phyloP scores from a whole-genome alignment of 2,113 vertebrate genomes.

The Sphaerodactylus townsendi region DNA sequence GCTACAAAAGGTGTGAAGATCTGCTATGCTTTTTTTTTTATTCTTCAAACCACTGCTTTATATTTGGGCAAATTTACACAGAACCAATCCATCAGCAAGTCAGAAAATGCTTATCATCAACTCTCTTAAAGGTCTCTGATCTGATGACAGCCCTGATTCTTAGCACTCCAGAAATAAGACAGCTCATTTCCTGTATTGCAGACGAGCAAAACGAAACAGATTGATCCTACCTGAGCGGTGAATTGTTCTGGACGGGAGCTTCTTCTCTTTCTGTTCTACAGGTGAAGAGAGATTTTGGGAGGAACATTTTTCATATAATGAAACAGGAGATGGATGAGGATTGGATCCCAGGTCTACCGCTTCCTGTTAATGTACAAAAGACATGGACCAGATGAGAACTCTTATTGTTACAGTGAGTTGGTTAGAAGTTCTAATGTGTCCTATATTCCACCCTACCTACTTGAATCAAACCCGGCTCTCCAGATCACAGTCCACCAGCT shows the following conservation, averaged over 20 bases:
- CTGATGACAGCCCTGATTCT: not conserved
- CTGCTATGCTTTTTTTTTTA: no score
- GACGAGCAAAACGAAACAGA: not conserved
- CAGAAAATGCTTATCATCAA: not conserved
- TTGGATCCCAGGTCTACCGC: constrained; percentile 80
- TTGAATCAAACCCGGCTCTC: not conserved
- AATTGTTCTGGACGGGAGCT: constrained; percentile 42
- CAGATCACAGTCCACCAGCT: no score
- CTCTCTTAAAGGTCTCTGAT: not conserved
- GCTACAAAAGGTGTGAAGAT: no score
- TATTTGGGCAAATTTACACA: not conserved
- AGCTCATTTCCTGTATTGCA: accelerated
- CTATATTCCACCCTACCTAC: not conserved
- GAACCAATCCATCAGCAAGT: not conserved
- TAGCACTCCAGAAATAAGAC: not conserved
- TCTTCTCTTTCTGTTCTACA: constrained; percentile 66
- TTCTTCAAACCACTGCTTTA: not conserved
- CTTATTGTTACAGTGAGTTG: not conserved
- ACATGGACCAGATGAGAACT: not conserved
- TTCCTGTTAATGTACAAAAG: constrained; percentile 74
- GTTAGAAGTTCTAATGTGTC: not conserved
- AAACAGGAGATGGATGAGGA: constrained; percentile 83
- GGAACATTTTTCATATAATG: constrained; percentile 82
- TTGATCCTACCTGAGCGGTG: constrained; percentile 61
- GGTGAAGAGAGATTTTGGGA: constrained; percentile 71